Base-by-base conservation (phyloP, 2,797 vertebrate species). In the Gymnothorax javanicus region DNA sequence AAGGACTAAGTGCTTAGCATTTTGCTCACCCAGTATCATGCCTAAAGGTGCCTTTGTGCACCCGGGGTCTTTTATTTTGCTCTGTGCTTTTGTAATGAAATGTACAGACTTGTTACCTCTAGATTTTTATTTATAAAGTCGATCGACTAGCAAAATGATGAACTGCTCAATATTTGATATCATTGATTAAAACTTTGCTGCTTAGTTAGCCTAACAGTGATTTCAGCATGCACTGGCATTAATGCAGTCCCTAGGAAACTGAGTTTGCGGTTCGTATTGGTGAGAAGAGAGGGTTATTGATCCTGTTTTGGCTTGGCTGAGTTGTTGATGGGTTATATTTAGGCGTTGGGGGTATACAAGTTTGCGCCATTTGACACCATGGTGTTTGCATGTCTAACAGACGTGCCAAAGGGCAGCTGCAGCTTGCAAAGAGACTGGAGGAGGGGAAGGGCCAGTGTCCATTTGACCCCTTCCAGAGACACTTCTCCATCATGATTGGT, bases 391-490 rank as follows among this genome's bases (percentile, higher is more conserved):
- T 64, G 56, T 86, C 25, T 77, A 54, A 27, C 79, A 97, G 97
- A 92, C 93, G 0, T 95, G 13, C 82, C 77, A 89, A 91, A 58
- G 92, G 88, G 0, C 87, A 89, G 25, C 92, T 97, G 87, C 91
- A 43, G 62, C 92, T 97, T 56, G 91, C 92, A 85, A 91, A 91
- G 0, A 91, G 87, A 84, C 20, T 0, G 20, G 94, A 95, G 15
- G 95, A 96, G 60, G 95, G 96, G 17, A 96, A 95, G 89, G 96
- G 97, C 33, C 96, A 93, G 88, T 96, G 97, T 94, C 97, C 96
- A 0, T 98, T 96, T 91, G 95, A 96, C 91, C 97, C 97, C 1
- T 94, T 92, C 88, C 94, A 95, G 88, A 95, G 92, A 90, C 93
- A 94, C 0, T 91, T 96, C 0, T 96, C 97, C 67, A 87, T 95